Evolutionary conservation across 2,888 invertebrate species (phyloP).

Genomic region (Leptinotarsa peninsularis): DNA sequence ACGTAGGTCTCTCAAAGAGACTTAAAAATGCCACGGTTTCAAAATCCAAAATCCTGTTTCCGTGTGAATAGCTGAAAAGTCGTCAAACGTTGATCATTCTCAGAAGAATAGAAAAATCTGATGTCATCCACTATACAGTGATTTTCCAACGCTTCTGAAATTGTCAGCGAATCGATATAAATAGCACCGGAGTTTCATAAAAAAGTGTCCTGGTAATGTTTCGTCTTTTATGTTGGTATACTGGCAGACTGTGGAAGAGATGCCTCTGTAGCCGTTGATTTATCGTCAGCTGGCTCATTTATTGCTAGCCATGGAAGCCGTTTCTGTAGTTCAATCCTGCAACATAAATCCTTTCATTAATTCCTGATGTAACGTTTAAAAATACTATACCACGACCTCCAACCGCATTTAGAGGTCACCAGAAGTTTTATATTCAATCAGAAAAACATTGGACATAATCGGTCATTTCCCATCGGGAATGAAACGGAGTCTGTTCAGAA

Average conservation of each 20-base stretch:
- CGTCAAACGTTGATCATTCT: background rate
- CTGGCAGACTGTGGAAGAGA: constrained; percentile 35
- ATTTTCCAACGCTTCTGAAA: background rate
- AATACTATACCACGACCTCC: too few relatives aligned
- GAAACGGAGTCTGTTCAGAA: too few relatives aligned
- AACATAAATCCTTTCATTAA: constrained; percentile 29
- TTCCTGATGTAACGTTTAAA: too few relatives aligned
- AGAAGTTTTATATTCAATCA: too few relatives aligned
- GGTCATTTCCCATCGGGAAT: too few relatives aligned
- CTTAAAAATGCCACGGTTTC: background rate
- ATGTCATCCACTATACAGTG: background rate
- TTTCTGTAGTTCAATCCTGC: constrained; percentile 81
- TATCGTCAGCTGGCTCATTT: constrained; percentile 71
- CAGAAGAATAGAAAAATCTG: background rate
- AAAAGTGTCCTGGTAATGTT: background rate
- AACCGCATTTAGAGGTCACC: too few relatives aligned
- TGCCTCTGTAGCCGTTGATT: constrained; percentile 67
- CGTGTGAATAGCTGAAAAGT: background rate
- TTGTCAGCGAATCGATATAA: too few relatives aligned
- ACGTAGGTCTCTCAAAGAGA: too few relatives aligned
- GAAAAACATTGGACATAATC: too few relatives aligned
- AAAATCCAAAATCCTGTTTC: background rate
- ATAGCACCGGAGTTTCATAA: too few relatives aligned
- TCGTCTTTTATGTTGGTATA: constrained; percentile 7
- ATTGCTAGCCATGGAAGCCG: constrained; percentile 84